phyloP scores from a whole-genome alignment of 2,797 vertebrate genomes.

The Trachops cirrhosus region DNA sequence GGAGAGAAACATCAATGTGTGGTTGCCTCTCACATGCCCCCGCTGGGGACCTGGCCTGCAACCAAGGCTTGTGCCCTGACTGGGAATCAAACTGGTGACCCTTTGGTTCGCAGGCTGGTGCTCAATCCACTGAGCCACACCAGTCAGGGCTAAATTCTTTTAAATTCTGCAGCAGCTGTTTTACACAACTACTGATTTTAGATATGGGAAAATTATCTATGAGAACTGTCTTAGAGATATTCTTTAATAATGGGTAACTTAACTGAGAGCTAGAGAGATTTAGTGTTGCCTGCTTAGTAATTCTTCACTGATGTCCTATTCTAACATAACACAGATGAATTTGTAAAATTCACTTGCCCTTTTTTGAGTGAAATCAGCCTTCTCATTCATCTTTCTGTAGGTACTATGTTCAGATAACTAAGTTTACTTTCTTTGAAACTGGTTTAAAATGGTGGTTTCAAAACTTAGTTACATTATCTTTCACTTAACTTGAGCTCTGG shows the following conservation, averaged over 20 bases:
- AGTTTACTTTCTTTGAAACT: slow-evolving; percentile 6
- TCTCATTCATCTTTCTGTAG: slow-evolving; percentile 8
- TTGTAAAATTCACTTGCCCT: slow-evolving; percentile 31
- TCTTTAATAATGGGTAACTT: slow-evolving; percentile 30
- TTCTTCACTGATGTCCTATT: neutral
- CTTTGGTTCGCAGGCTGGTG: too few species aligned
- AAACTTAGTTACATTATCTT: slow-evolving; percentile 26
- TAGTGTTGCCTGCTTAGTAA: neutral
- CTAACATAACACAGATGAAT: neutral
- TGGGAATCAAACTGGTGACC: too few species aligned
- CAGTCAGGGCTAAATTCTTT: neutral
- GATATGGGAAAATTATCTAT: slow-evolving; percentile 20
- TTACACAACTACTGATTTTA: slow-evolving; percentile 34
- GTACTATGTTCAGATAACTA: slow-evolving; percentile 4
- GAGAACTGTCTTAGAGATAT: neutral
- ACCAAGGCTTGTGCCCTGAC: too few species aligned
- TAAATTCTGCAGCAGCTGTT: slow-evolving; percentile 26
- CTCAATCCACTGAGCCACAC: too few species aligned
- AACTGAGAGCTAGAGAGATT: neutral
- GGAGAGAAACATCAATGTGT: too few species aligned
- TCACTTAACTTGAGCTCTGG: slow-evolving; percentile 11
- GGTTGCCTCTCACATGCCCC: too few species aligned
- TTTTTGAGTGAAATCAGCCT: neutral
- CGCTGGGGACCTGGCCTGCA: too few species aligned
- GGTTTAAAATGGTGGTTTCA: slow-evolving; percentile 49